Evolutionary conservation across 2,797 vertebrate species (phyloP).

Genomic region (Bufotes viridis): DNA sequence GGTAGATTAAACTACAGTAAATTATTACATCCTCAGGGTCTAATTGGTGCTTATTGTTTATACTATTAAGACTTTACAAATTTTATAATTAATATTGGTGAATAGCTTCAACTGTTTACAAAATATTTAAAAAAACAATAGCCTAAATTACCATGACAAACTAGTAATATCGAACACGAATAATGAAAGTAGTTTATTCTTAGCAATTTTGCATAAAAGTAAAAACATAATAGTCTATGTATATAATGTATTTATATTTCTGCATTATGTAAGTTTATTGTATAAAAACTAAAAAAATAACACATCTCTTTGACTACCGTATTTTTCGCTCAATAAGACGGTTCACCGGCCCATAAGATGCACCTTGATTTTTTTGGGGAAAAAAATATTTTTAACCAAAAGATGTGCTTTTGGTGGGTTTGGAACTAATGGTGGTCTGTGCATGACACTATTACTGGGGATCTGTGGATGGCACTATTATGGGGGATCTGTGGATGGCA

Average conservation of each 20-base stretch:
- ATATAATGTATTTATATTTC: too few relatives aligned
- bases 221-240: too few relatives aligned
- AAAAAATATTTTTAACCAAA: too few relatives aligned
- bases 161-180: background rate
- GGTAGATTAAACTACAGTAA: constrained; percentile 30
- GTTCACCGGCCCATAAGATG: too few relatives aligned
- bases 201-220: background rate
- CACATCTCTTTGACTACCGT: too few relatives aligned
- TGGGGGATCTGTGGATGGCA: too few relatives aligned
- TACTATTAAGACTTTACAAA: constrained; percentile 38
- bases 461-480: too few relatives aligned
- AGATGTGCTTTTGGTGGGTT: too few relatives aligned
- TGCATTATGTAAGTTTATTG: background rate
- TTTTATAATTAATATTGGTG: constrained; percentile 40
- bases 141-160: background rate
- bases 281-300: background rate
- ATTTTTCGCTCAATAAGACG: too few relatives aligned
- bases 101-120: constrained; percentile 23
- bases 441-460: too few relatives aligned
- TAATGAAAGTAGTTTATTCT: background rate
- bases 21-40: constrained; percentile 24
- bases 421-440: too few relatives aligned
- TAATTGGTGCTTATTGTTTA: constrained; percentile 36
- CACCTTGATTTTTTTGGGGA: too few relatives aligned
- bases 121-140: background rate